Evolutionary conservation across 2,113 vertebrate genomes (phyloP).

Genomic region (Urocitellus parryii): DNA sequence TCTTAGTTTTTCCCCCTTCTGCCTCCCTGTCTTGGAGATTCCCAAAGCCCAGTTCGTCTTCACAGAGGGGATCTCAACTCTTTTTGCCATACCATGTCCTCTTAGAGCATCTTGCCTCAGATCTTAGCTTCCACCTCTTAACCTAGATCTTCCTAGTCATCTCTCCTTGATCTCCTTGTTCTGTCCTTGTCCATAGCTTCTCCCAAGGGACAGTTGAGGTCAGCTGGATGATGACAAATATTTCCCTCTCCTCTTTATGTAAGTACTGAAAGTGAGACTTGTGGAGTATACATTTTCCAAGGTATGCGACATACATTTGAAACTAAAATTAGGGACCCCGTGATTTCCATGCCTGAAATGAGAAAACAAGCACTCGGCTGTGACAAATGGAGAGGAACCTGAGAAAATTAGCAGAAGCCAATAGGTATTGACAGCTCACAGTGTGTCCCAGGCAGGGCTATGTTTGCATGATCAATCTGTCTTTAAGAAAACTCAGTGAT

Average conservation of each 20-base stretch:
- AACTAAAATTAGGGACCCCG: background rate
- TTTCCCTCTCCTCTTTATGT: background rate
- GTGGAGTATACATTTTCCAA: background rate
- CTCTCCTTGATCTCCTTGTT: background rate
- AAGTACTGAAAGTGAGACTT: background rate
- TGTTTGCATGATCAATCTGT: background rate
- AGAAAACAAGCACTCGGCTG: background rate
- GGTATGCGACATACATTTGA: background rate
- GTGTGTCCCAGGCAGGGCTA: background rate
- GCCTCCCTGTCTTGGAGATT: background rate
- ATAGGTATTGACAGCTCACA: background rate
- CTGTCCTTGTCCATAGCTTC: background rate
- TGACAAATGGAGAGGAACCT: background rate
- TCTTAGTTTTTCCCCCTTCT: background rate
- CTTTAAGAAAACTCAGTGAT: background rate
- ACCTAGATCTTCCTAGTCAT: background rate
- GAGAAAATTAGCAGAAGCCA: background rate
- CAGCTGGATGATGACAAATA: background rate
- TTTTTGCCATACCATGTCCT: background rate
- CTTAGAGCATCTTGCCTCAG: background rate
- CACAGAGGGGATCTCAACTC: background rate
- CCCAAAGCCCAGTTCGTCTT: background rate
- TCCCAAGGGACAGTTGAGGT: background rate
- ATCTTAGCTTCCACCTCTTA: constrained; percentile 3
- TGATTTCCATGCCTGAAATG: background rate